Percentiles rank a stretch among this genome's conserved stretches.
These are phyloP conservation scores for Eilema caniola DNA, from an alignment of 2,888 invertebrate species.

Conservation along the genomic window DNA sequence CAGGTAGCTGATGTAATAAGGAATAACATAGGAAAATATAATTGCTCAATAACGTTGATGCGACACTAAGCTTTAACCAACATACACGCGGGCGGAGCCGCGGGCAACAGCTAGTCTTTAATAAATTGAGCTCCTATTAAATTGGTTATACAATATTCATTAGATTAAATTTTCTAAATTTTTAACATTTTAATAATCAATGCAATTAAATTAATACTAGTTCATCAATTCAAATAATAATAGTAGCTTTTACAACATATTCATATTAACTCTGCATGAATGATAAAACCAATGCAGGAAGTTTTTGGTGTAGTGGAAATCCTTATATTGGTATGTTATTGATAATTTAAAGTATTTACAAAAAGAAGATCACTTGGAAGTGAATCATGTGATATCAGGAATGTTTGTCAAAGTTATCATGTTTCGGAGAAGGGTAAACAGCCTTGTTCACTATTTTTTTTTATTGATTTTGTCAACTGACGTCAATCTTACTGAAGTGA, in stretches of 20 bases:
- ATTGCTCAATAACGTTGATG: too few relatives aligned
- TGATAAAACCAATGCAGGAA: background rate
- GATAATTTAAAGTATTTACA: constrained; percentile 17
- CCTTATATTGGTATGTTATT: background rate
- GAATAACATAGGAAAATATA: too few relatives aligned
- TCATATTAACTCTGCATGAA: background rate
- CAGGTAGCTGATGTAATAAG: too few relatives aligned
- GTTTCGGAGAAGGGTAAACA: constrained; percentile 12
- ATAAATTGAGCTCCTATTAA: background rate
- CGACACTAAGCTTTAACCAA: too few relatives aligned
- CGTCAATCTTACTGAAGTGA: too few relatives aligned
- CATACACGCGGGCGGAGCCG: too few relatives aligned
- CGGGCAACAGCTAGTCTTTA: too few relatives aligned
- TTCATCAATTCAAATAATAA: too few relatives aligned
- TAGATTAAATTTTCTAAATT: background rate
- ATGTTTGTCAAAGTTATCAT: constrained; percentile 25
- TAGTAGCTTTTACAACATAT: background rate
- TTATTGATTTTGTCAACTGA: background rate
- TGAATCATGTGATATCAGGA: constrained; percentile 28
- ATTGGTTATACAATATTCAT: background rate
- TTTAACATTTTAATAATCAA: too few relatives aligned
- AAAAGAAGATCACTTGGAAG: constrained; percentile 22
- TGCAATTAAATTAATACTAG: too few relatives aligned
- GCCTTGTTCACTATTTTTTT: background rate
- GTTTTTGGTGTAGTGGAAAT: background rate